phyloP scores from a whole-genome alignment of 2,113 vertebrate genomes.

The Zeus faber region DNA sequence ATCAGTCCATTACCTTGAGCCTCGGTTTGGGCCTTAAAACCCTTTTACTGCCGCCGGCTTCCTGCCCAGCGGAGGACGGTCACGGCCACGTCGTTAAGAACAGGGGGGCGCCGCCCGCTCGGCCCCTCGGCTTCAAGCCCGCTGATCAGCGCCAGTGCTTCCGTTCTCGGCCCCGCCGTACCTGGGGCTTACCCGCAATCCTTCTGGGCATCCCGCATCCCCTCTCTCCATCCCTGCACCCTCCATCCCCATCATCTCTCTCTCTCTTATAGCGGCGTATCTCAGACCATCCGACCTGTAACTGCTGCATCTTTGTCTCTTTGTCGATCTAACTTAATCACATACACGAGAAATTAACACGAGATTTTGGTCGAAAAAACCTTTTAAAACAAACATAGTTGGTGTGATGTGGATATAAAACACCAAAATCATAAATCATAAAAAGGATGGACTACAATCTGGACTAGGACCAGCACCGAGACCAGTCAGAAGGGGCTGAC shows the following conservation, averaged over 20 bases:
- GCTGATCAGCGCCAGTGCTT: too few species aligned
- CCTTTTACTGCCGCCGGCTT: conserved; percentile 1
- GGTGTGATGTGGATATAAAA: too few species aligned
- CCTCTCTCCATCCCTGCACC: background rate
- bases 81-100: conserved; percentile 37
- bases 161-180: background rate
- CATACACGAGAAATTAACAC: too few species aligned
- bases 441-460: too few species aligned
- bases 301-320: background rate
- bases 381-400: too few species aligned
- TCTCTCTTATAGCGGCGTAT: background rate
- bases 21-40: conserved; percentile 16
- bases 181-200: background rate
- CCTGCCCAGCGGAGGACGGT: conserved; percentile 35
- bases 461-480: too few species aligned
- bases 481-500: too few species aligned
- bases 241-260: background rate
- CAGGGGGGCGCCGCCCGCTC: too few species aligned
- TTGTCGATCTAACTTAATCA: too few species aligned
- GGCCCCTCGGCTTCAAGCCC: too few species aligned
- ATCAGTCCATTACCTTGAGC: conserved; percentile 36
- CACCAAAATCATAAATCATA: too few species aligned
- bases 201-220: background rate
- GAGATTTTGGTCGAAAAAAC: too few species aligned
- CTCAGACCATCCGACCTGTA: background rate